These are phyloP conservation scores for Dendroctonus valens DNA, from an alignment of 1,140 invertebrate genomes.

Conservation along the genomic window DNA sequence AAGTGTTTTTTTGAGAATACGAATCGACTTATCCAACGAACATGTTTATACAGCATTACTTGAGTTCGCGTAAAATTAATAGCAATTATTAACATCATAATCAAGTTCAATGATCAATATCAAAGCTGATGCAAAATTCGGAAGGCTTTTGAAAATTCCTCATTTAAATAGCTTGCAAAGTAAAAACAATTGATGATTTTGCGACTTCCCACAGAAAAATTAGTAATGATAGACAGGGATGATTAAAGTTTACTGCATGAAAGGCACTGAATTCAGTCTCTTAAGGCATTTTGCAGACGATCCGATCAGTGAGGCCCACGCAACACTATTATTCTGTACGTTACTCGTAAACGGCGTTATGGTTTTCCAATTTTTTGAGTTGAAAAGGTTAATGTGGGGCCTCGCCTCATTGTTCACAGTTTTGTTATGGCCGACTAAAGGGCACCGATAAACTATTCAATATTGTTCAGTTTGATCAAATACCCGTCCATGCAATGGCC, in stretches of 20 bases:
- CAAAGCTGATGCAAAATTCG: background rate
- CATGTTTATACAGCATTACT: background rate
- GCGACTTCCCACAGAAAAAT: conserved; percentile 1
- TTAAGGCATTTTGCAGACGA: conserved; percentile 23
- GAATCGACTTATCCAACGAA: too few relatives aligned
- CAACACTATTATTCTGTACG: conserved; percentile 27
- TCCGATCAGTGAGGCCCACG: conserved; percentile 21
- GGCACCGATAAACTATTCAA: conserved; percentile 8
- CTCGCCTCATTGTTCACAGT: conserved; percentile 29
- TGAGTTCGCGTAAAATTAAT: background rate
- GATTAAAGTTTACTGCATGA: background rate
- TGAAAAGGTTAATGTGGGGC: conserved; percentile 32
- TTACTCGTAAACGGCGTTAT: conserved; percentile 28
- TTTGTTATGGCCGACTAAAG: conserved; percentile 20
- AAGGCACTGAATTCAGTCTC: background rate
- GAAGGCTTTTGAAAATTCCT: background rate
- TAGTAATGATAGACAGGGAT: background rate
- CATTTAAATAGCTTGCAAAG: too few relatives aligned
- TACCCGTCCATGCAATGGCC: conserved; percentile 4
- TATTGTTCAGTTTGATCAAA: conserved; percentile 9
- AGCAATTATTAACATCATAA: background rate
- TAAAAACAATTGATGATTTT: too few relatives aligned
- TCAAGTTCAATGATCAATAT: background rate
- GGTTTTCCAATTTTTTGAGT: conserved; percentile 27
- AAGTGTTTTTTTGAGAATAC: too few relatives aligned